phyloP scores from a whole-genome alignment of 2,113 vertebrate species.

The Apodemus sylvaticus region DNA sequence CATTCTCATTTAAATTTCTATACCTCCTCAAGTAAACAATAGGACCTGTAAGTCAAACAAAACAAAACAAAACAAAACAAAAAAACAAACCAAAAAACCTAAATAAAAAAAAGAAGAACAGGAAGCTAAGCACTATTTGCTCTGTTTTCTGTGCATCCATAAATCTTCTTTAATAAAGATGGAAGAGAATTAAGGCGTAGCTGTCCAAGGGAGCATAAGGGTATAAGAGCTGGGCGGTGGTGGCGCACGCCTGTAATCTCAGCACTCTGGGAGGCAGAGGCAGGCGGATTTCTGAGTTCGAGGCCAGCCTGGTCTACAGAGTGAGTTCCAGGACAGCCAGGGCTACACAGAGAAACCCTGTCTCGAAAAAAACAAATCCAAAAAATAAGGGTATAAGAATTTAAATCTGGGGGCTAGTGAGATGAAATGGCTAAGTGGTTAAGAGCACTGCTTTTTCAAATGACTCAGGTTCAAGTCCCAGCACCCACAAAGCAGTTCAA shows the following conservation, averaged over 20 bases:
- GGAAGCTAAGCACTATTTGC: neutral
- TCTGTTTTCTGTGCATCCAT: slow-evolving; percentile 5
- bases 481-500: neutral
- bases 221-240: neutral
- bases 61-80: too few relatives aligned
- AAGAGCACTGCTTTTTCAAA: neutral
- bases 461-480: neutral
- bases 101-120: neutral
- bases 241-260: too few relatives aligned
- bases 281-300: too few relatives aligned
- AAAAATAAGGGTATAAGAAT: too few relatives aligned
- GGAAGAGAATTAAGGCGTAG: neutral
- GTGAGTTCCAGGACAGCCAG: too few relatives aligned
- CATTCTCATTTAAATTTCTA: neutral
- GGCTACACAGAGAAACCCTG: too few relatives aligned
- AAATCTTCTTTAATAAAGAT: neutral
- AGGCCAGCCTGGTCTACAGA: too few relatives aligned
- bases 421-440: neutral
- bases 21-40: neutral
- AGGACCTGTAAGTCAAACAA: neutral
- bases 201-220: neutral
- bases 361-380: too few relatives aligned
- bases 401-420: neutral
- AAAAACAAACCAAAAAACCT: neutral
- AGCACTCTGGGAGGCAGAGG: too few relatives aligned